phyloP scores from a whole-genome alignment of 2,113 vertebrate genomes.

The Phasianus colchicus region DNA sequence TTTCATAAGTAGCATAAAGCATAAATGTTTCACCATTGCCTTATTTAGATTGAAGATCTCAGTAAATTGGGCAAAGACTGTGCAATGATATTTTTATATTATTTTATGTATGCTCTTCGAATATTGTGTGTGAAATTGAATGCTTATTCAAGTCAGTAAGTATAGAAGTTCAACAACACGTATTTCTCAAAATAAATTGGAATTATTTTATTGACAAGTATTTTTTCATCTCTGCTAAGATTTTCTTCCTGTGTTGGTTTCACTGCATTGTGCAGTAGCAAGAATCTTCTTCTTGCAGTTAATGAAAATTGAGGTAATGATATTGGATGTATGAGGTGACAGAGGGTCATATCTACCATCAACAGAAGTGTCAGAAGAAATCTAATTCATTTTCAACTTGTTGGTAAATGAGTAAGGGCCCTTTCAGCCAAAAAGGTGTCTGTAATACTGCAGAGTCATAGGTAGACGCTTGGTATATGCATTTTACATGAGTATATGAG shows the following conservation, averaged over 20 bases:
- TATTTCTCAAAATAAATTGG: accelerated
- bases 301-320: neutral
- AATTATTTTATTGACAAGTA: neutral
- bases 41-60: neutral
- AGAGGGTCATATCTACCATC: neutral
- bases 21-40: neutral
- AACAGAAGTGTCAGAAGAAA: constrained; percentile 1
- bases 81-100: neutral
- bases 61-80: neutral
- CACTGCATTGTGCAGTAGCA: neutral
- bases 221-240: neutral
- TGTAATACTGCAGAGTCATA: neutral
- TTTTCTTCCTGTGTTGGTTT: neutral
- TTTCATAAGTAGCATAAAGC: neutral
- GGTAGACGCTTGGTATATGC: neutral
- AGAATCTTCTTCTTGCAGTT: neutral
- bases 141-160: neutral
- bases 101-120: neutral
- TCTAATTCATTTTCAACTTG: neutral
- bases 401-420: neutral
- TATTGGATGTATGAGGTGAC: neutral
- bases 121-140: neutral
- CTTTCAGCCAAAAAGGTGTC: neutral
- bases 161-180: neutral
- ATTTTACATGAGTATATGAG: neutral